Base-by-base conservation (phyloP, 2,113 vertebrate genomes). In the Erythrocercus mccallii region DNA sequence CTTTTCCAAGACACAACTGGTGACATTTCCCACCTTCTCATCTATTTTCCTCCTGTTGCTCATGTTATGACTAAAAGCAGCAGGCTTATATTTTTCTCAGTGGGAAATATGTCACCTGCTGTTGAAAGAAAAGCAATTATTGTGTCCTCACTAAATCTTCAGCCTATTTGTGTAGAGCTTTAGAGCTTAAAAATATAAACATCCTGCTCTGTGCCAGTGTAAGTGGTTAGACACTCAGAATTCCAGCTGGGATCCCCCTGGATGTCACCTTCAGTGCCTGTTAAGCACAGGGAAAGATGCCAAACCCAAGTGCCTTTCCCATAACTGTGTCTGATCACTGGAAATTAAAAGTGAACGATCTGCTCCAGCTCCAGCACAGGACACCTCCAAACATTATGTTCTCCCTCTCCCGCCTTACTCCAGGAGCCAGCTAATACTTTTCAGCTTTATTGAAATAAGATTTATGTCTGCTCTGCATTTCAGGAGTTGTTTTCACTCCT, bases 121-220 rank as follows among this genome's bases (percentile, higher is more conserved):
- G 71, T 65, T 94, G 93, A 95, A 95, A 97, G 96, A 86, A 91
- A 97, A 95, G 97, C 96, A 97, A 98, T 98, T 97, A 98, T 81
- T 96, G 92, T 81, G 83, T 94, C 89, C 95, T 88, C 14, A 3
- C 94, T 97, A 94, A 97, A 95, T 98, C 96, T 92, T 61, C 21
- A 77, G 90, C 65, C 92, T 88, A 65, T 92, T 94, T 92, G 74
- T 87, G 87, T 82, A 64, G 78, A 81, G 89, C 84, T 96, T 92
- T 77, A 73, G 81, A 88, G 91, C 93, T 96, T 96, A 96, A 89
- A 91, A 61, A 76, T 42, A 94, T 89, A 91, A 97, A 96, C 92
- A 97, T 88, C 64, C 89, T 50, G 6, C 76, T 91, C 60, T 27
- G 65, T 94, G 95, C 82, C 82, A 58, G 90, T 72, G 95, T 73